Base-by-base conservation (phyloP, 2,888 invertebrate species). In the Crossocerus cetratus region DNA sequence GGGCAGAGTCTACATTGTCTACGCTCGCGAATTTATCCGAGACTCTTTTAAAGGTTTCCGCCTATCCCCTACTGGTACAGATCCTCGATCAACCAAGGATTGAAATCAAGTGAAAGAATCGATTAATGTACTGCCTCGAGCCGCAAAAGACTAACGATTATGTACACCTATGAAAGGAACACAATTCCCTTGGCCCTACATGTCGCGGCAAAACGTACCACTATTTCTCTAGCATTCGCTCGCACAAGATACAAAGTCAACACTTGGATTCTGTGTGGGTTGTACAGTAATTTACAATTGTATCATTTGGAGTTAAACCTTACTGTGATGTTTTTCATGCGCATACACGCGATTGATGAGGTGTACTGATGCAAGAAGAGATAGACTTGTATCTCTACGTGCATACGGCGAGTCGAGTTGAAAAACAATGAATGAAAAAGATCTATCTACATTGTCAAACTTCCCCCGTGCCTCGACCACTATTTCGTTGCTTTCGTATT, bases 271-370 rank as follows among this genome's bases (percentile, higher is more conserved):
- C 77, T 72, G 81, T 84, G 86, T 88, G 86, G 88, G 87, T n/a
- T n/a, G n/a, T 88, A 88, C 86, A 88, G 82, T 86, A 88, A 87
- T 88, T 85, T 88, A 88, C 88, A 88, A 84, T 83, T 57, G 23
- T 22, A 11, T 58, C 76, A 80, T 69, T 86, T 84, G 88, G 86
- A 87, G 86, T 87, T 86, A 83, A 85, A 87, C 84, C 86, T 87
- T 87, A 88, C 87, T 84, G 87, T 87, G 87, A 86, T 84, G 49
- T 49, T 14, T 13, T 16, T 11, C 8, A 16, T 5, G 49, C 49
- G 49, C 49, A 16, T 49, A 49, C 16, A n/a, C 69, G 64, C 71
- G 71, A 69, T 75, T 74, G 61, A 44, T 60, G 20, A n/a, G 69
- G 70, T 70, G 72, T 65, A 60, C 62, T 66, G 69, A 70, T 65